Conservation (phyloP, 2,113 vertebrate genomes). For the Gyps fulvus region DNA sequence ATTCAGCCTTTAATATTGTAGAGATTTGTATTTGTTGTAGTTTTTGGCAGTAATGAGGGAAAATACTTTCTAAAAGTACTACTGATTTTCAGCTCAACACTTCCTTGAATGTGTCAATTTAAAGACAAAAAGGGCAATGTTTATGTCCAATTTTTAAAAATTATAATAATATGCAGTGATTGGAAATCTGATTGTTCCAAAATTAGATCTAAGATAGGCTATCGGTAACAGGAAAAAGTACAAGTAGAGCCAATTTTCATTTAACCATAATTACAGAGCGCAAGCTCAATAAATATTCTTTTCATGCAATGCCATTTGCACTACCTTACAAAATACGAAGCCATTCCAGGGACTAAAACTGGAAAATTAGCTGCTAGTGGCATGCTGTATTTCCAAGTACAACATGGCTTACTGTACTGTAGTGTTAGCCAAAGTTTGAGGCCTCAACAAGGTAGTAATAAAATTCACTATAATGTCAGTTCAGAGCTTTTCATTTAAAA, state of each 20-base stretch:
- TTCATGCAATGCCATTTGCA: background rate
- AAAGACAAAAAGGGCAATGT: background rate
- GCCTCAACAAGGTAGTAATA: constrained; percentile 19
- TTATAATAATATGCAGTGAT: background rate
- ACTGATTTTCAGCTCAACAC: background rate
- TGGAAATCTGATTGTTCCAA: background rate
- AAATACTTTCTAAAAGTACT: constrained; percentile 10
- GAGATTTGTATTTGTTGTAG: background rate
- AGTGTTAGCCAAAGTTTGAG: background rate
- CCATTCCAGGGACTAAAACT: background rate
- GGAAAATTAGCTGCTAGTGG: constrained; percentile 35
- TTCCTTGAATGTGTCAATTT: background rate
- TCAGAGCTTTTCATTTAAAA: background rate
- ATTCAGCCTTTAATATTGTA: background rate
- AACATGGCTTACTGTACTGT: background rate
- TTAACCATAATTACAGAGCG: background rate
- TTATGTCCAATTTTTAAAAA: background rate
- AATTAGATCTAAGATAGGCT: background rate
- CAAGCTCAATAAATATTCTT: background rate
- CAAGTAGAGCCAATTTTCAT: background rate
- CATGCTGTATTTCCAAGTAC: constrained; percentile 13
- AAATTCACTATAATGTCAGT: background rate
- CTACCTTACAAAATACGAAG: background rate
- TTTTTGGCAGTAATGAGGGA: background rate
- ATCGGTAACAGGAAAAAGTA: background rate